Evolutionary conservation across 2,113 vertebrate species (phyloP).

Genomic region (Hippocampus guttulatus): DNA sequence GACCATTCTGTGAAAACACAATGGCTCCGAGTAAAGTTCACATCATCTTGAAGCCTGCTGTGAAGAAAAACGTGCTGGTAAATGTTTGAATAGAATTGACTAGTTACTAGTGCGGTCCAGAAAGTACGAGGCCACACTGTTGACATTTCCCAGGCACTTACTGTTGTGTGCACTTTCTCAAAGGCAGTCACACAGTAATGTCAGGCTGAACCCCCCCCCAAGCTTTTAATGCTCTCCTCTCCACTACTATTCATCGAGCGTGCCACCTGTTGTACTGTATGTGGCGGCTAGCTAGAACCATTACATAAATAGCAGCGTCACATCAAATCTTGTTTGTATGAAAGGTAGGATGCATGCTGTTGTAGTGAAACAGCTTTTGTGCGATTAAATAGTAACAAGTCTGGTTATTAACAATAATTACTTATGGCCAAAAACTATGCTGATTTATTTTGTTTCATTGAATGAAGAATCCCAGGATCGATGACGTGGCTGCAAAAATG

Average conservation of each 20-base stretch:
- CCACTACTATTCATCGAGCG: not conserved
- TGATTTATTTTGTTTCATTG: no score
- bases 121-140: conserved; percentile 46
- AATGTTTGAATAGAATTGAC: conserved; percentile 43
- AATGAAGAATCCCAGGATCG: not conserved
- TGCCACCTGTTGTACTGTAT: not conserved
- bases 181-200: conserved; percentile 31
- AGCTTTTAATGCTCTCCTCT: not conserved
- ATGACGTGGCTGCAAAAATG: no score
- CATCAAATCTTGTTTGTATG: not conserved
- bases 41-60: conserved; percentile 19
- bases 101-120: conserved; percentile 49
- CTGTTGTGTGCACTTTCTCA: conserved; percentile 43
- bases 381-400: not conserved
- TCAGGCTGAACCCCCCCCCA: conserved; percentile 14
- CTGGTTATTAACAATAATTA: not conserved
- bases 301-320: not conserved
- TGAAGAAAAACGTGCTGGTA: conserved; percentile 32
- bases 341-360: not conserved
- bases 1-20: conserved; percentile 19
- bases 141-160: conserved; percentile 72
- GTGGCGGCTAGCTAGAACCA: not conserved
- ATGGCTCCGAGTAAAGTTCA: conserved; percentile 47
- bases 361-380: not conserved
- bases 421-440: not conserved